Percentiles rank a stretch among this genome's conserved stretches.
phyloP scores from a whole-genome alignment of 2,888 invertebrate species.

The Falcaria lacertinaria region DNA sequence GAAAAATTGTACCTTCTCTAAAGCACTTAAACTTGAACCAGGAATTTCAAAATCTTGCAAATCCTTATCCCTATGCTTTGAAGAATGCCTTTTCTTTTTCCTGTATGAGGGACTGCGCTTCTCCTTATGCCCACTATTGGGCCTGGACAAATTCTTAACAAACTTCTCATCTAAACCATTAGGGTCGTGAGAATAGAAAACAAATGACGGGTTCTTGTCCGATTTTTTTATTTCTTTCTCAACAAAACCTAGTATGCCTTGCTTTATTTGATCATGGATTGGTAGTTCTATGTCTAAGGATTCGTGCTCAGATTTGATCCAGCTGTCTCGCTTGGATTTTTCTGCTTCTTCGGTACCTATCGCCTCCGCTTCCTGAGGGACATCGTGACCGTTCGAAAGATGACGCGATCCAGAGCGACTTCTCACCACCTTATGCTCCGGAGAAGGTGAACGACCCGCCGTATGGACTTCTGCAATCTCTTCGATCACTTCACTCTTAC shows the following conservation, averaged over 20 bases:
- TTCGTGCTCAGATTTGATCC: conserved; percentile 74
- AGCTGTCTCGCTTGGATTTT: conserved; percentile 64
- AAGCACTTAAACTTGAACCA: conserved; percentile 72
- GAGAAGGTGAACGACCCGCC: conserved; percentile 62
- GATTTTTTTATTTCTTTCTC: conserved; percentile 75
- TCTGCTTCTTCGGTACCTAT: conserved; percentile 39
- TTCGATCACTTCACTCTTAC: conserved; percentile 57
- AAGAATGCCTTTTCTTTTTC: conserved; percentile 70
- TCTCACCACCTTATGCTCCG: conserved; percentile 54
- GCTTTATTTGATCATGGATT: conserved; percentile 78
- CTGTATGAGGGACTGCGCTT: conserved; percentile 71
- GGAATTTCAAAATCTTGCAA: conserved; percentile 74
- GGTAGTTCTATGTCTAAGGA: conserved; percentile 80
- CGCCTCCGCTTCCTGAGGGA: conserved; percentile 27
- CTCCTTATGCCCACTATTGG: conserved; percentile 72
- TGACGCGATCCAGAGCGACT: conserved; percentile 61
- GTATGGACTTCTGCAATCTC: conserved; percentile 71
- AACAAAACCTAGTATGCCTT: conserved; percentile 73
- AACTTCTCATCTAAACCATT: conserved; percentile 70
- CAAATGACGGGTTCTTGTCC: conserved; percentile 70
- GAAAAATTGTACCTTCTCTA: conserved; percentile 71
- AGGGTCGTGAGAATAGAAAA: conserved; percentile 74
- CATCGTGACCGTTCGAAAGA: conserved; percentile 61
- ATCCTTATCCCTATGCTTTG: conserved; percentile 65
- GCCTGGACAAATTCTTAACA: conserved; percentile 63